Evolutionary conservation across 2,888 invertebrate species (phyloP).

Genomic region (Nomada flava): DNA sequence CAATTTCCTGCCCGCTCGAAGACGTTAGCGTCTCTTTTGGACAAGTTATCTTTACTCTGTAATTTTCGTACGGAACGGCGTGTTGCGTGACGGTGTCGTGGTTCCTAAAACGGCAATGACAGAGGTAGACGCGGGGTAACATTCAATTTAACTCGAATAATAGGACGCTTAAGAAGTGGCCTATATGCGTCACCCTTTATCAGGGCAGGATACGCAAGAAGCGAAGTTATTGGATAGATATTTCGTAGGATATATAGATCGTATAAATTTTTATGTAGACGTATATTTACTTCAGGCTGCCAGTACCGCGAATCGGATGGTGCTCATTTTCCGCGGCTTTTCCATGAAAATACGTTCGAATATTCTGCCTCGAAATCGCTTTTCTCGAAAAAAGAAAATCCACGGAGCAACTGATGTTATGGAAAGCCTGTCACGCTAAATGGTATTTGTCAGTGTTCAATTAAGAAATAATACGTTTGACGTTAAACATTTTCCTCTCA

Average conservation of each 20-base stretch:
- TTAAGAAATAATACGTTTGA: neutral
- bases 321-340: slow-evolving; percentile 47
- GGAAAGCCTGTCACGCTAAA: neutral
- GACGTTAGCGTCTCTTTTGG: neutral
- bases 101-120: neutral
- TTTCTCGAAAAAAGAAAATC: slow-evolving; percentile 27
- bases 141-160: slow-evolving; percentile 19
- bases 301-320: slow-evolving; percentile 60
- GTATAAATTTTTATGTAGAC: slow-evolving; percentile 61
- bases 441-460: slow-evolving; percentile 1
- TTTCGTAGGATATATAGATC: slow-evolving; percentile 36
- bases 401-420: neutral
- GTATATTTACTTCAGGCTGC: slow-evolving; percentile 50
- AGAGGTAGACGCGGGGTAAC: neutral
- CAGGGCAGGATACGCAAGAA: slow-evolving; percentile 20
- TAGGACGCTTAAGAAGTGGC: slow-evolving; percentile 34
- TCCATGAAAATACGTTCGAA: slow-evolving; percentile 53
- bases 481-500: neutral
- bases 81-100: neutral
- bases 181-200: slow-evolving; percentile 55
- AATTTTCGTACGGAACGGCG: neutral
- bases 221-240: slow-evolving; percentile 46
- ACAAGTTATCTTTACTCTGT: neutral
- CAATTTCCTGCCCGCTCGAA: slow-evolving; percentile 36
- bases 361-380: slow-evolving; percentile 17